A percentile compares a stretch with the other conserved stretches of the same genome.
Evolutionary conservation across 2,797 vertebrate species (phyloP).

Genomic region (Galaxias olidus): DNA sequence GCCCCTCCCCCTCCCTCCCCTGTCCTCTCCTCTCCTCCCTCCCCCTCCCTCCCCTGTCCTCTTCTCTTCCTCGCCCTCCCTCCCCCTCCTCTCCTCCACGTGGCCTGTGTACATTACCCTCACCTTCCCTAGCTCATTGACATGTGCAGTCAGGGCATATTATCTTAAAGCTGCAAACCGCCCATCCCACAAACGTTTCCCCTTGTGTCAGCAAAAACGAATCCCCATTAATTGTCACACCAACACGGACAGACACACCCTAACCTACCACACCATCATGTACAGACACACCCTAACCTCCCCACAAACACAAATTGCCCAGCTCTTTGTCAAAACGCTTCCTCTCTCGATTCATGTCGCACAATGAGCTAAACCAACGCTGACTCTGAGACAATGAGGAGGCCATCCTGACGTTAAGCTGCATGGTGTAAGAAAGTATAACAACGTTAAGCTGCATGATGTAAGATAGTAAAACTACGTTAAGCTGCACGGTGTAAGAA

Average conservation of each 20-base stretch:
- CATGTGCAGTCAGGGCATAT: conserved; percentile 54
- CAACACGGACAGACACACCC: not conserved
- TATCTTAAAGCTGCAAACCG: conserved; percentile 52
- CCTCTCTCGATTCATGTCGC: not conserved
- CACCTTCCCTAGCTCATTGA: conserved; percentile 53
- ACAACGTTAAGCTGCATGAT: too few species aligned
- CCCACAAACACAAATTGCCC: not conserved
- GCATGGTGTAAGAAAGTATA: too few species aligned
- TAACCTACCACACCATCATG: not conserved
- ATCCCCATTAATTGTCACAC: conserved; percentile 13
- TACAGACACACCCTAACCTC: not conserved
- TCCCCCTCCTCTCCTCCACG: conserved; percentile 8
- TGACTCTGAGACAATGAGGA: not conserved
- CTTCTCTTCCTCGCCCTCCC: conserved; percentile 14
- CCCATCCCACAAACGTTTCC: conserved; percentile 13
- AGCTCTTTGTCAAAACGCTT: not conserved
- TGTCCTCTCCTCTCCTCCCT: too few species aligned
- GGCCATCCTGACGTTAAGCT: too few species aligned
- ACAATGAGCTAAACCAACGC: not conserved
- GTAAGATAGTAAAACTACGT: too few species aligned
- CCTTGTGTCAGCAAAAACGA: conserved; percentile 38
- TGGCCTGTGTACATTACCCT: conserved; percentile 52
- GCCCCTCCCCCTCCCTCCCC: not conserved
- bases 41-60: not conserved
- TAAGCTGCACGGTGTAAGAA: too few species aligned